Conservation (phyloP, 2,888 invertebrate genomes). For the Melinopterus prodromus region DNA sequence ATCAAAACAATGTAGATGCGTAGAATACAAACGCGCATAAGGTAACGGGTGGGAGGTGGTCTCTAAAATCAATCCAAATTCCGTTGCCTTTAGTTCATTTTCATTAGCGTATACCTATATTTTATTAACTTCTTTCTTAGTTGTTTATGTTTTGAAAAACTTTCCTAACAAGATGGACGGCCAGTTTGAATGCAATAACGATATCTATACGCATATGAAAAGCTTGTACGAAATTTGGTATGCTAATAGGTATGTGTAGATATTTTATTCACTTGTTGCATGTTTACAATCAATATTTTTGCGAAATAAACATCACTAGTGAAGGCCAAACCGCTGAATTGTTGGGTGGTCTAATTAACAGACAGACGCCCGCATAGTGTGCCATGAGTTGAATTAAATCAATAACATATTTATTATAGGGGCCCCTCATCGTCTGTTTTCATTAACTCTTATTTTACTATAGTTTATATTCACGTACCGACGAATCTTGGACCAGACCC, state of each 20-base stretch:
- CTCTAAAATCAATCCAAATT: not conserved
- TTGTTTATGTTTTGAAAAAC: not conserved
- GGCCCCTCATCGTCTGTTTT: too few species aligned
- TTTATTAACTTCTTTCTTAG: not conserved
- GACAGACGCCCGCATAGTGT: not conserved
- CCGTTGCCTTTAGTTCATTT: not conserved
- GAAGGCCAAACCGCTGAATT: too few species aligned
- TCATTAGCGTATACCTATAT: not conserved
- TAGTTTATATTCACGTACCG: not conserved
- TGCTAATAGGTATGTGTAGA: not conserved
- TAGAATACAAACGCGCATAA: not conserved
- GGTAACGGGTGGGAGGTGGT: not conserved
- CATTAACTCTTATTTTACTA: not conserved
- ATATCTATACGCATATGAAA: not conserved
- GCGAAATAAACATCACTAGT: not conserved
- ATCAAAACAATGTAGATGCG: not conserved
- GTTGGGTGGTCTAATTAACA: not conserved
- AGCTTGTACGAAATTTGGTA: not conserved
- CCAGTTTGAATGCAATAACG: not conserved
- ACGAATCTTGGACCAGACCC: not conserved
- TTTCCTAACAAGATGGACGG: not conserved
- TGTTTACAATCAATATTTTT: slow-evolving; percentile 4
- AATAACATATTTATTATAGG: not conserved
- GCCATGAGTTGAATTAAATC: not conserved
- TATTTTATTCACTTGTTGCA: not conserved